Evolutionary conservation across 2,888 invertebrate species (phyloP).

Genomic region (Rhagonycha lutea): DNA sequence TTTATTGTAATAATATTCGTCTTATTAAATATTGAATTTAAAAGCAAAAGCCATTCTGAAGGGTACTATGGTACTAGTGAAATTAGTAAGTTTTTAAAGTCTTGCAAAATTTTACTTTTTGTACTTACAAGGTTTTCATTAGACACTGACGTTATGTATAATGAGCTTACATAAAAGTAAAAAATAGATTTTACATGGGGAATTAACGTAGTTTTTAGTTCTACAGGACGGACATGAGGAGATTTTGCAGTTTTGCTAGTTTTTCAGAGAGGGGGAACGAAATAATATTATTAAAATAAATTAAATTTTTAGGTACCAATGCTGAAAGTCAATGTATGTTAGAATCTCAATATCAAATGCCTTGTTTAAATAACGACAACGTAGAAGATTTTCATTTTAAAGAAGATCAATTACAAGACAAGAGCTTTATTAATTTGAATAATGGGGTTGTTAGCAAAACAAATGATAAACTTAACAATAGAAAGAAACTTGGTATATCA

Average conservation of each 20-base stretch:
- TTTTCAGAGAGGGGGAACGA: not conserved
- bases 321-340: slow-evolving; percentile 8
- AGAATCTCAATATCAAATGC: slow-evolving; percentile 14
- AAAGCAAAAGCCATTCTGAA: too few species aligned
- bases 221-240: not conserved
- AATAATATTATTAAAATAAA: not conserved
- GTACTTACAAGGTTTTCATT: too few species aligned
- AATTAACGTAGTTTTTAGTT: too few species aligned
- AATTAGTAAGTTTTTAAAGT: too few species aligned
- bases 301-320: slow-evolving; percentile 15
- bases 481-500: slow-evolving; percentile 38
- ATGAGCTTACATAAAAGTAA: too few species aligned
- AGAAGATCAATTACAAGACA: not conserved
- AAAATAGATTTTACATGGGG: too few species aligned
- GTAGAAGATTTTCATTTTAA: not conserved
- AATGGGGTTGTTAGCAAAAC: slow-evolving; percentile 43
- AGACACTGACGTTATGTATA: too few species aligned
- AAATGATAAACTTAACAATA: slow-evolving; percentile 32
- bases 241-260: not conserved
- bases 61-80: too few species aligned
- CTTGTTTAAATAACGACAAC: not conserved
- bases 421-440: slow-evolving; percentile 32
- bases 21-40: too few species aligned
- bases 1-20: too few species aligned
- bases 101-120: too few species aligned